Percentiles rank a stretch among this genome's conserved stretches.
phyloP scores from a whole-genome alignment of 2,888 invertebrate genomes.

The Parelbella ahira region DNA sequence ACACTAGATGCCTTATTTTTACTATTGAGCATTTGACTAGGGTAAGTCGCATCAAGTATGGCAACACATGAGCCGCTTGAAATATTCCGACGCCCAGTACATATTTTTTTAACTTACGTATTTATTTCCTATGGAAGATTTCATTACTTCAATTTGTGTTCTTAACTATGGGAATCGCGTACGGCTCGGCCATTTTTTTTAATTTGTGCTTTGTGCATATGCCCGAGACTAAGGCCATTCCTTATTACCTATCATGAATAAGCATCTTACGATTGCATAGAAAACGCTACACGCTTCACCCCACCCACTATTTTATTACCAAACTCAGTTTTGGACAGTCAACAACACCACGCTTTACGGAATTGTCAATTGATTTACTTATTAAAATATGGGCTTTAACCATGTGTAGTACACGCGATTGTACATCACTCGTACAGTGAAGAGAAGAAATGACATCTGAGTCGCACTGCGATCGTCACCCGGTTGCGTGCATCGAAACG shows the following conservation, averaged over 20 bases:
- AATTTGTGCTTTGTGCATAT: conserved; percentile 61
- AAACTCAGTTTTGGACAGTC: conserved; percentile 52
- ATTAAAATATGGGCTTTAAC: conserved; percentile 71
- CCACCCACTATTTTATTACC: conserved; percentile 46
- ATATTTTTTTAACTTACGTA: conserved; percentile 63
- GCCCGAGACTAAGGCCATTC: conserved; percentile 56
- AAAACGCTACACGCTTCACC: conserved; percentile 53
- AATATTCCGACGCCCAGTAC: conserved; percentile 32
- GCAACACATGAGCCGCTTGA: conserved; percentile 29
- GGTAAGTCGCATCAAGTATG: conserved; percentile 39
- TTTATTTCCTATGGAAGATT: conserved; percentile 77
- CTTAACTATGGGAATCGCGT: conserved; percentile 67
- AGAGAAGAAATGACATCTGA: conserved; percentile 40
- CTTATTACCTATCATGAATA: conserved; percentile 43
- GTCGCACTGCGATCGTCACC: conserved; percentile 13
- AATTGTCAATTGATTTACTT: conserved; percentile 70
- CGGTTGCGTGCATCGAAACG: conserved; percentile 26
- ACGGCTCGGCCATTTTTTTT: conserved; percentile 51
- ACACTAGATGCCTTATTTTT: conserved; percentile 45
- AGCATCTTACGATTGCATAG: conserved; percentile 43
- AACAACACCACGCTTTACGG: conserved; percentile 49
- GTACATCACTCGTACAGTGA: conserved; percentile 50
- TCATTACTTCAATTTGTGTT: conserved; percentile 64
- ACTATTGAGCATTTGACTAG: conserved; percentile 71
- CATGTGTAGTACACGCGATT: conserved; percentile 65